A percentile compares a stretch with the other conserved stretches of the same genome.
Conservation (phyloP, 2,888 invertebrate species). For the Ctenicera cuprea region DNA sequence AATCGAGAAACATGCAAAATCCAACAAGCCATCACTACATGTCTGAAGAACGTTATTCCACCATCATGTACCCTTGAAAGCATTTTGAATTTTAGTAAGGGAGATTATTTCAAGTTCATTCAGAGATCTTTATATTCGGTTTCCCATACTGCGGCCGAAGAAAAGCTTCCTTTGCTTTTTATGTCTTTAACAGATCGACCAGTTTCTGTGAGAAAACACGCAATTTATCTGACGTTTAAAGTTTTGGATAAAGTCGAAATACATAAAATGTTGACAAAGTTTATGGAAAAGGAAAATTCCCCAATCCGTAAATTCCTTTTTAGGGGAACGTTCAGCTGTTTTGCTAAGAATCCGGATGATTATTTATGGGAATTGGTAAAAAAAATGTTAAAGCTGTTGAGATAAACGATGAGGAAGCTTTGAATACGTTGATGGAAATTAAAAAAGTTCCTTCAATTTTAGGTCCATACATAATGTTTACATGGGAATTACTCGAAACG, state of each 20-base stretch:
- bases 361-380: slow-evolving; percentile 31
- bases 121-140: slow-evolving; percentile 43
- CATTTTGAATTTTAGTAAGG: slow-evolving; percentile 40
- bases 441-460: slow-evolving; percentile 23
- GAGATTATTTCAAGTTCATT: slow-evolving; percentile 46
- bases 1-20: slow-evolving; percentile 30
- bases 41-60: slow-evolving; percentile 38
- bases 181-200: slow-evolving; percentile 25
- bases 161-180: slow-evolving; percentile 21
- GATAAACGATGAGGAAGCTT: slow-evolving; percentile 35
- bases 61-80: slow-evolving; percentile 30
- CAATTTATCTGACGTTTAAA: slow-evolving; percentile 36
- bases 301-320: slow-evolving; percentile 41
- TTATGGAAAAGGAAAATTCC: slow-evolving; percentile 37
- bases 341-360: slow-evolving; percentile 36
- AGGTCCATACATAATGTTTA: slow-evolving; percentile 15
- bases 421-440: slow-evolving; percentile 23
- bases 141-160: slow-evolving; percentile 32
- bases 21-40: slow-evolving; percentile 35
- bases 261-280: slow-evolving; percentile 19
- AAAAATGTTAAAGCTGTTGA: slow-evolving; percentile 14
- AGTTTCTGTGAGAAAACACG: slow-evolving; percentile 51
- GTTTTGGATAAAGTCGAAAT: slow-evolving; percentile 23
- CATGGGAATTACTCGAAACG: slow-evolving; percentile 18
- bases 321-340: slow-evolving; percentile 34